These are phyloP conservation scores for Pollicipes pollicipes DNA, from an alignment of 1,140 invertebrate genomes.

Conservation along the genomic window DNA sequence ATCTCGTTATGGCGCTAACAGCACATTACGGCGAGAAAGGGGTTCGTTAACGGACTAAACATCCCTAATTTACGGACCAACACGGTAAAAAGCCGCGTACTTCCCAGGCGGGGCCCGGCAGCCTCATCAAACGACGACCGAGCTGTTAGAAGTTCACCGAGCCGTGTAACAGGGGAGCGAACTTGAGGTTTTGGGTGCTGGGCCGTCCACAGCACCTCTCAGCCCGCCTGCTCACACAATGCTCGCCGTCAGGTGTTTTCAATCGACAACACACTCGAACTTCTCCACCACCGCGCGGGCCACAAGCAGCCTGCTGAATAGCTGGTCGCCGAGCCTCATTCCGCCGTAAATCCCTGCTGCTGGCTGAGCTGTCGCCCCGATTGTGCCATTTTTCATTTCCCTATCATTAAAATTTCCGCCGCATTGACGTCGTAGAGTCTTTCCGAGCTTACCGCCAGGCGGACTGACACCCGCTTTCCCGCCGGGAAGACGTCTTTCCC, in stretches of 20 bases:
- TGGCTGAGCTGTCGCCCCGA: not conserved
- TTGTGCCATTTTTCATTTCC: not conserved
- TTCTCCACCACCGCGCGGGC: no score
- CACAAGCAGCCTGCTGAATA: no score
- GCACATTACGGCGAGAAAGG: not conserved
- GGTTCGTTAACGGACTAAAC: not conserved
- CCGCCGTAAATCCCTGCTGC: not conserved
- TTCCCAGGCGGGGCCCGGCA: not conserved
- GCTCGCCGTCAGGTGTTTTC: no score
- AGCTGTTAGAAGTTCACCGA: not conserved
- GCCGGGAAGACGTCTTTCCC: no score
- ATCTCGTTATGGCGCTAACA: no score
- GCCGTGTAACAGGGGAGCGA: not conserved
- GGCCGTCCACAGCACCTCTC: no score
- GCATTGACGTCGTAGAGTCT: not conserved
- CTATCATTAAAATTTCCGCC: not conserved
- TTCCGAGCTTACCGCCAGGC: no score
- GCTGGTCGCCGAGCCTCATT: not conserved
- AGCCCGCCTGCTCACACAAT: no score
- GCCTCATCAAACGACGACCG: not conserved
- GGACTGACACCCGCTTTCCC: no score
- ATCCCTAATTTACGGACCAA: not conserved
- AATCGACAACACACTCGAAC: no score
- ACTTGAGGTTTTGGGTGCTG: not conserved
- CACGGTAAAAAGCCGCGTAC: not conserved